Base-by-base conservation (phyloP, 2,113 vertebrate species). In the Mirounga angustirostris region DNA sequence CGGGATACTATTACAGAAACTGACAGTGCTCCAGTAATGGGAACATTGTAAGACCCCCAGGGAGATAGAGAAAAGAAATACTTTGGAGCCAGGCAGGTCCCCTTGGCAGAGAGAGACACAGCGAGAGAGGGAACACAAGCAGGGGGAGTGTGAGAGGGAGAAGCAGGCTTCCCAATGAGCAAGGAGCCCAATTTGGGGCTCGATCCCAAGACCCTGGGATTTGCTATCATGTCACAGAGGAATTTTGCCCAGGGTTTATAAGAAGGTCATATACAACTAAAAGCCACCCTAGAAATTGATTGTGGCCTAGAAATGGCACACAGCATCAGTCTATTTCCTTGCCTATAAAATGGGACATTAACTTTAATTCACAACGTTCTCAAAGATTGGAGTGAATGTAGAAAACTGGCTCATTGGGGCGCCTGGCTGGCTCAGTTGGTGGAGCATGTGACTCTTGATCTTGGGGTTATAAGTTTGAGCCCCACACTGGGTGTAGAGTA, bases 341-440 rank as follows among this genome's bases (percentile, higher is more conserved):
- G 28, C 28, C 65, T 79, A 52, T 18, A 92, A 83, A 86, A 92
- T 8, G 18, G 43, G 30, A n/a, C 43, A 18, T 10, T 76, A 73
- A 59, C 30, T 40, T 95, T 81, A 95, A 43, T 80, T 92, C 54
- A 94, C 28, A 46, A 87, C 84, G 28, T 54, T 96, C 65, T 93
- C 22, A 93, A 69, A 84, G 71, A 88, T 86, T 83, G 74, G 19
- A 63, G 2, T n/a, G 76, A 95, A 95, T 78, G 36, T 36, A 95
- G 65, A 82, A 86, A 92, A 80, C 30, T 14, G 59, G 19, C 76
- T 79, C 46, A 54, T 18, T 33, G 50, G 30, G 54, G 14, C 7
- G 0, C 7, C 14, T 50, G 43, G 74, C 26, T 78, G 43, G 43
- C 26, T 78, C 74, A 78, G 43, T 18, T 9, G 43, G 28, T 18